Evolutionary conservation across 2,888 invertebrate genomes (phyloP).

Genomic region (Eupithecia exiguata): DNA sequence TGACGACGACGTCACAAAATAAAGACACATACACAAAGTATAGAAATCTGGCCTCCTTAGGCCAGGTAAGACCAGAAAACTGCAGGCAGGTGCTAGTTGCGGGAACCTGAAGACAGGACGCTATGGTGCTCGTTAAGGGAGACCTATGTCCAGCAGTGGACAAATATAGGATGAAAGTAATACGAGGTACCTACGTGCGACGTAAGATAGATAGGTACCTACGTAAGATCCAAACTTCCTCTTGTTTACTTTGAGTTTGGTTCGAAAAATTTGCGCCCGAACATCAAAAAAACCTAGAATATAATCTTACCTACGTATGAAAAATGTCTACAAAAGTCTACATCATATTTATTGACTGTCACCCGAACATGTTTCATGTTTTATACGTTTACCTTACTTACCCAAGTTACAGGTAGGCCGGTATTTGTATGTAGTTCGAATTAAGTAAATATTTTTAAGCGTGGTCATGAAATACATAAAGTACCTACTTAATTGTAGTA

Average conservation of each 20-base stretch:
- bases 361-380: not conserved
- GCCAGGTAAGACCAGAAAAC: no score
- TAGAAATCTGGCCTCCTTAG: not conserved
- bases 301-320: no score
- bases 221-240: not conserved
- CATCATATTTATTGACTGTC: not conserved
- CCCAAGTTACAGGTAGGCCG: not conserved
- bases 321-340: not conserved
- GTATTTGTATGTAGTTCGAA: not conserved
- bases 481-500: not conserved
- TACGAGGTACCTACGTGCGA: not conserved
- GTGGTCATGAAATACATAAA: constrained; percentile 6
- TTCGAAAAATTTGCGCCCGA: not conserved
- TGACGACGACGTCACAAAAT: no score
- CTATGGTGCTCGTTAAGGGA: no score
- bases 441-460: not conserved
- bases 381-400: not conserved
- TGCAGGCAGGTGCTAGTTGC: no score
- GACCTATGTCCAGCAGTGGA: no score
- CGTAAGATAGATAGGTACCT: not conserved
- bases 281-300: no score
- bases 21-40: no score
- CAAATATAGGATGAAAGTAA: no score
- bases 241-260: not conserved
- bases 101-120: no score